Base-by-base conservation (phyloP, 2,888 invertebrate species). In the Biston stratarius region DNA sequence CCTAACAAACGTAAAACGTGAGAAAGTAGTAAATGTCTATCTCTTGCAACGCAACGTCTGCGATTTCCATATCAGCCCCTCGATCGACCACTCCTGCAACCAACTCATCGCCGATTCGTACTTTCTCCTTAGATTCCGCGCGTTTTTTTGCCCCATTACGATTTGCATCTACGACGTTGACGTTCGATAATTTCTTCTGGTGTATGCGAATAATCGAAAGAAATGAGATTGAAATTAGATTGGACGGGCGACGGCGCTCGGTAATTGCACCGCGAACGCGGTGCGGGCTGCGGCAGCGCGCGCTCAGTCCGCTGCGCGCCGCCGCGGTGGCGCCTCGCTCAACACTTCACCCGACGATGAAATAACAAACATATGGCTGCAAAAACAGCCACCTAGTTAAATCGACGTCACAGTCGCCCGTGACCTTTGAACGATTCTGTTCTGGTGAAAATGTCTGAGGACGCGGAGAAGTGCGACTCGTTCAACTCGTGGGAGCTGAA, bases 401-500 rank as follows among this genome's bases (percentile, higher is more conserved):
- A 76, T 75, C 76, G 75, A 74, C 80, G 76, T 63, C 73, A 71
- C 77, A 82, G 53, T 59, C 76, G 81, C 77, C 79, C 80, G 87
- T 86, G 88, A 86, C 79, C 83, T 84, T 81, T 80, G 74, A 74
- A 76, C 76, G 70, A 61, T 69, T 73, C 77, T 73, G 72, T 69
- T 73, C 77, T 73, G 72, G 80, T 78, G 81, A 73, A 88, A 81
- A 94, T 94, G 94, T 87, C 81, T 77, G 94, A 93, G 78, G 94
- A 92, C 77, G 87, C 88, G 73, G 92, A 94, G 75, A 88, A 87
- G 75, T 84, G 88, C 72, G 94, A 94, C 72, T 91, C 92, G 67
- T 82, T 93, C 75, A 94, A 91, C 83, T 92, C 94, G 11, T 94
- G 94, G 94, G 94, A 94, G 85, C 83, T 92, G 78, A 94, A 92